Conservation (phyloP, 2,797 vertebrate genomes). For the Graptemys geographica region DNA sequence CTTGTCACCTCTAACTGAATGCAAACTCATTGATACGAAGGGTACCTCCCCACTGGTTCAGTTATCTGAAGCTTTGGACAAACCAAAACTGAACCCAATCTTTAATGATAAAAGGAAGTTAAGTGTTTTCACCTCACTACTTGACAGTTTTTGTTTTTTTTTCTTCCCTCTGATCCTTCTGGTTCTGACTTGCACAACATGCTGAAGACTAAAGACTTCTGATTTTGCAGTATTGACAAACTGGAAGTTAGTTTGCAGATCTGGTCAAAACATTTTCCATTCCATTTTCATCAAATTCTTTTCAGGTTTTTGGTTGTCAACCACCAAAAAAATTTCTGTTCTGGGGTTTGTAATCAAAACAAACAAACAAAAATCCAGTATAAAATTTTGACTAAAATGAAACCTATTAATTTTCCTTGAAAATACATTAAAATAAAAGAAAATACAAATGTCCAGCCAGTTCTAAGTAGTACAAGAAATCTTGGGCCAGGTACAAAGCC, state of each 20-base stretch:
- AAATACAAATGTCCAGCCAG: background rate
- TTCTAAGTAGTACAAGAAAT: background rate
- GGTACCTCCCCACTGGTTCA: background rate
- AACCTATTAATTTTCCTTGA: background rate
- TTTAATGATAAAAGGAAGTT: background rate
- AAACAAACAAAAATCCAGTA: background rate
- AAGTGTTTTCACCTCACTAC: background rate
- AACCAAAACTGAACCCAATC: background rate
- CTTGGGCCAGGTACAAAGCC: background rate
- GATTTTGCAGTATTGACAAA: background rate
- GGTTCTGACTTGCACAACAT: background rate
- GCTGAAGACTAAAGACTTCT: background rate
- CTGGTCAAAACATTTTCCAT: background rate
- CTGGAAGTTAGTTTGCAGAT: background rate
- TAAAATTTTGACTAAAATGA: background rate
- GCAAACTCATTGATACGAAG: background rate
- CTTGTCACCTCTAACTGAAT: background rate
- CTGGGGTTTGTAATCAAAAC: background rate
- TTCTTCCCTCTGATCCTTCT: background rate
- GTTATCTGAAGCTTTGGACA: background rate
- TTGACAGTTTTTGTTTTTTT: background rate
- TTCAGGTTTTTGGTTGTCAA: background rate
- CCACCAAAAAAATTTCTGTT: background rate
- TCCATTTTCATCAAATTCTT: background rate
- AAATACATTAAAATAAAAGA: background rate